Percentiles rank a stretch among this genome's conserved stretches.
Conservation (phyloP, 2,888 invertebrate genomes). For the Amphipoea oculea region DNA sequence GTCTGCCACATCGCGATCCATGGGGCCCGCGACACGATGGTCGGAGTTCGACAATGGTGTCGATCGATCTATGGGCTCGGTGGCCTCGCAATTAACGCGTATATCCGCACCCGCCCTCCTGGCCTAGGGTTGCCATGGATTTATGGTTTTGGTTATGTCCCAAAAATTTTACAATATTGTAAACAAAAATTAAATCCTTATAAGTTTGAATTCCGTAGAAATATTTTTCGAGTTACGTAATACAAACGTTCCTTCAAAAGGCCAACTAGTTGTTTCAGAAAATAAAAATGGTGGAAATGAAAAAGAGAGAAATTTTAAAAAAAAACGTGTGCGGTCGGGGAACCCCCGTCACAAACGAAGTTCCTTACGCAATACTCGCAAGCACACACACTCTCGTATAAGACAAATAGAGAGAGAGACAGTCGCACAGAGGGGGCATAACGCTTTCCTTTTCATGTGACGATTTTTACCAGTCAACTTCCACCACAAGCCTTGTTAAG, state of each 20-base stretch:
- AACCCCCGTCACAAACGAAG: background rate
- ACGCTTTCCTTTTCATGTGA: background rate
- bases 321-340: background rate
- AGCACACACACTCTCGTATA: background rate
- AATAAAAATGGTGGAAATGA: background rate
- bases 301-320: too few relatives aligned
- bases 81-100: conserved; percentile 85
- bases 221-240: background rate
- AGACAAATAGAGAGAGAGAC: background rate
- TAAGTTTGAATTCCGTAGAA: background rate
- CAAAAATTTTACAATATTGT: background rate
- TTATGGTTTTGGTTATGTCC: background rate
- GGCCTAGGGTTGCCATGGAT: conserved; percentile 51
- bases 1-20: conserved; percentile 41
- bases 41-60: conserved; percentile 71
- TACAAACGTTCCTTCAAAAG: background rate
- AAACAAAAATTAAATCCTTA: background rate
- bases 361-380: background rate
- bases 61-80: conserved; percentile 72
- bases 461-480: background rate
- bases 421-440: background rate
- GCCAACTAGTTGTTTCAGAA: background rate
- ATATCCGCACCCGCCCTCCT: conserved; percentile 79
- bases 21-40: conserved; percentile 67
- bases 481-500: background rate